A percentile compares a stretch with the other conserved stretches of the same genome.
Conservation (phyloP, 2,797 vertebrate genomes). For the Craterocephalus amniculus region DNA sequence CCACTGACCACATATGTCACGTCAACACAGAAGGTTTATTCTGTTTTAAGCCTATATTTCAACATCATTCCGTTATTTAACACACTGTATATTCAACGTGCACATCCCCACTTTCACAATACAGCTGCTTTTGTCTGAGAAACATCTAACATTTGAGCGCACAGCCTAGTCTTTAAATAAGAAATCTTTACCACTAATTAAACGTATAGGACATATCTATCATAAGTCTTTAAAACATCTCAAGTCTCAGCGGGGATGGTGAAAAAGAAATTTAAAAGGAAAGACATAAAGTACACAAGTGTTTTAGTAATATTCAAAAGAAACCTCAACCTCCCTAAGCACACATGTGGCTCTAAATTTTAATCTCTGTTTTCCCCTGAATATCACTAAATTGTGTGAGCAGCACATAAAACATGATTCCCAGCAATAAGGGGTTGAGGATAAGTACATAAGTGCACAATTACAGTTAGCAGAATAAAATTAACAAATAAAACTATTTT, state of each 20-base stretch:
- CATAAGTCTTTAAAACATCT: background rate
- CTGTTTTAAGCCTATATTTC: background rate
- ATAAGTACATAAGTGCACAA: background rate
- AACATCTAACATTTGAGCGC: background rate
- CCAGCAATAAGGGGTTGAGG: background rate
- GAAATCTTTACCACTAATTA: background rate
- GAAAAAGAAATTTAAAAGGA: background rate
- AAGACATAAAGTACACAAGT: background rate
- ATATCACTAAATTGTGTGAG: background rate
- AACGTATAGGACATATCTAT: background rate
- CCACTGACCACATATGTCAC: background rate
- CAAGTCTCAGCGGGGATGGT: background rate
- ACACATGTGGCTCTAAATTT: background rate
- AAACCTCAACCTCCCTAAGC: constrained; percentile 1
- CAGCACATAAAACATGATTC: constrained; percentile 1
- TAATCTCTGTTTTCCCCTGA: background rate
- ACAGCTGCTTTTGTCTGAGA: background rate
- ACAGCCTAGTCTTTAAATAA: background rate
- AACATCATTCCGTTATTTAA: background rate
- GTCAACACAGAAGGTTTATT: background rate
- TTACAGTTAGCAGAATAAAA: constrained; percentile 1
- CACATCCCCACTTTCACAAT: background rate
- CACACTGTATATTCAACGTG: background rate
- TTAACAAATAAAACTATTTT: background rate
- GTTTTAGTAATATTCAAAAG: constrained; percentile 13